phyloP scores from a whole-genome alignment of 2,888 invertebrate species.

The Eumerus sabulonum region DNA sequence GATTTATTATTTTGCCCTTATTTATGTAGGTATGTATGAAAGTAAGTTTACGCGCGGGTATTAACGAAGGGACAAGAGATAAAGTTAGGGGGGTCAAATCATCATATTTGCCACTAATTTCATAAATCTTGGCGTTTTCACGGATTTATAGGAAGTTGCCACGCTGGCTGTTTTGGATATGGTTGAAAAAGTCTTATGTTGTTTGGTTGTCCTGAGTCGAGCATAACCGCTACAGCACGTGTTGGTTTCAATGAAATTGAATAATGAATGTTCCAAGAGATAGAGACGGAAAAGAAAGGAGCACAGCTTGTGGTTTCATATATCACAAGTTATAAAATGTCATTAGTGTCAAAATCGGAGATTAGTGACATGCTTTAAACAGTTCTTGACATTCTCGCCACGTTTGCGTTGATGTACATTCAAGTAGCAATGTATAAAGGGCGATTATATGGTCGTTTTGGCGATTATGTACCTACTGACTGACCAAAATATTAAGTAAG shows the following conservation, averaged over 20 bases:
- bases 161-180: constrained; percentile 7
- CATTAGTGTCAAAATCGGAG: constrained; percentile 50
- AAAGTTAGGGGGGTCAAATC: constrained; percentile 52
- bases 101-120: constrained; percentile 62
- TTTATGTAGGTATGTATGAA: no score
- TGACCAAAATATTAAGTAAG: no score
- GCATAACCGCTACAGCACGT: constrained; percentile 35
- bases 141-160: constrained; percentile 55
- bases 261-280: constrained; percentile 41
- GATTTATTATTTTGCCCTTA: constrained; percentile 59
- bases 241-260: constrained; percentile 22
- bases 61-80: neutral
- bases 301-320: constrained; percentile 18
- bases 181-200: constrained; percentile 55
- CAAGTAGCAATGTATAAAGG: neutral
- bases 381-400: constrained; percentile 27
- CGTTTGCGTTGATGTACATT: neutral
- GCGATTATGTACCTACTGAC: no score
- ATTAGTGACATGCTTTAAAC: constrained; percentile 20
- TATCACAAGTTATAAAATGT: constrained; percentile 49
- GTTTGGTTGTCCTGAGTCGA: constrained; percentile 32
- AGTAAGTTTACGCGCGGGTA: constrained; percentile 33
- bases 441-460: no score
- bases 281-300: constrained; percentile 5
- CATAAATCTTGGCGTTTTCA: constrained; percentile 58